Evolutionary conservation across 2,888 invertebrate species (phyloP).

Genomic region (Ypsolopha scabrella): DNA sequence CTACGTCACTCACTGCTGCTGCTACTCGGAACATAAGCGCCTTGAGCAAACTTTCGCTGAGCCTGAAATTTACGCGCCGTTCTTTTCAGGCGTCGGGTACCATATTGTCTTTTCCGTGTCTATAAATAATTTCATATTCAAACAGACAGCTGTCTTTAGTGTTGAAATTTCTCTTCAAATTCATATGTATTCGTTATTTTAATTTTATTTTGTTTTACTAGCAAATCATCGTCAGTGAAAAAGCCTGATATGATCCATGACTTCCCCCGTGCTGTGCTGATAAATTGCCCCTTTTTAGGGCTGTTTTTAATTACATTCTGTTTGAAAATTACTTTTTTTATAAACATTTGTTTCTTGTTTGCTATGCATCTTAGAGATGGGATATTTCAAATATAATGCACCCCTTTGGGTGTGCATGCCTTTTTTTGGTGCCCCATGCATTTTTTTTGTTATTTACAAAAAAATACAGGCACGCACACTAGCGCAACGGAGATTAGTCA

Average conservation of each 20-base stretch:
- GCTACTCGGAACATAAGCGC: conserved; percentile 21
- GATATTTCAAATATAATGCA: too few species aligned
- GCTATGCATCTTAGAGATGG: not conserved
- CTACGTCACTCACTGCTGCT: not conserved
- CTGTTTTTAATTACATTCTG: not conserved
- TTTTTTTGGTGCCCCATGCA: too few species aligned
- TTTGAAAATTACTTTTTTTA: not conserved
- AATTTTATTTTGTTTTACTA: not conserved
- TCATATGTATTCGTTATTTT: not conserved
- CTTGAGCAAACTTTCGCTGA: conserved; percentile 38
- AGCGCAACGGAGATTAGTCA: too few species aligned
- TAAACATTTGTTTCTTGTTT: not conserved
- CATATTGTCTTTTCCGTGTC: too few species aligned
- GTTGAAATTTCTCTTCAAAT: not conserved
- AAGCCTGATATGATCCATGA: not conserved
- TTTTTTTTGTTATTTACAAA: too few species aligned
- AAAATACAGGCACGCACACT: too few species aligned
- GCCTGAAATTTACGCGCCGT: conserved; percentile 22
- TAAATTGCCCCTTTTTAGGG: not conserved
- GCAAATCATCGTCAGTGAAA: conserved; percentile 6
- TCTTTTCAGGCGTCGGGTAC: too few species aligned
- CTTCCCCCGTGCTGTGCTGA: not conserved
- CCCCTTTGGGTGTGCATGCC: too few species aligned
- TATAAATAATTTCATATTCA: too few species aligned
- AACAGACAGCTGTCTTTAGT: not conserved